phyloP scores from a whole-genome alignment of 2,888 invertebrate genomes.

The Pedicia rivosa region DNA sequence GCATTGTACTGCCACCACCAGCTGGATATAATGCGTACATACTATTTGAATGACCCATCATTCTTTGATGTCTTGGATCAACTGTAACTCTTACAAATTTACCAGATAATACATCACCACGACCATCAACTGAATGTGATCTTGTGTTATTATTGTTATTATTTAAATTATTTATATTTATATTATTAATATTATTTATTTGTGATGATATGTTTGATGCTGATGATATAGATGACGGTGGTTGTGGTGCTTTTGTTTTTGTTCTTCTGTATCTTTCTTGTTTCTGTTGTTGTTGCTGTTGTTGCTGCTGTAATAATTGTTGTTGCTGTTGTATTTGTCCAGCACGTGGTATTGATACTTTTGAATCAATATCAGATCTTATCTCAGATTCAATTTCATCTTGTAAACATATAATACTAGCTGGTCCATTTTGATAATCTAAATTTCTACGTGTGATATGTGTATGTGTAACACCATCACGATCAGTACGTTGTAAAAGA shows the following conservation, averaged over 20 bases:
- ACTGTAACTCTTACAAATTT: conserved; percentile 10
- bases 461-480: conserved; percentile 19
- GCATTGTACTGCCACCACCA: conserved; percentile 6
- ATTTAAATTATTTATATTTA: conserved; percentile 2
- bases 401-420: conserved; percentile 10
- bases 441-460: conserved; percentile 24
- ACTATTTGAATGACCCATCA: not conserved
- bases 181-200: conserved; percentile 1
- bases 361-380: conserved; percentile 8
- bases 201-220: conserved; percentile 5
- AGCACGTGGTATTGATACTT: conserved; percentile 15
- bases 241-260: conserved; percentile 22
- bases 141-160: conserved; percentile 10
- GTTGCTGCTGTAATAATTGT: not conserved
- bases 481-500: conserved; percentile 16
- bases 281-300: conserved; percentile 4
- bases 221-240: conserved; percentile 16
- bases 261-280: conserved; percentile 20
- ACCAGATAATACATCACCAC: conserved; percentile 8
- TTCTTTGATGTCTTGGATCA: conserved; percentile 6
- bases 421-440: not conserved
- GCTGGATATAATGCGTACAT: conserved; percentile 1
- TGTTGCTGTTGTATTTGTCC: conserved; percentile 6
- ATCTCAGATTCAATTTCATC: conserved; percentile 12
- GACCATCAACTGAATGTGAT: conserved; percentile 29